Conservation (phyloP, 2,113 vertebrate genomes). For the Archocentrus centrarchus region DNA sequence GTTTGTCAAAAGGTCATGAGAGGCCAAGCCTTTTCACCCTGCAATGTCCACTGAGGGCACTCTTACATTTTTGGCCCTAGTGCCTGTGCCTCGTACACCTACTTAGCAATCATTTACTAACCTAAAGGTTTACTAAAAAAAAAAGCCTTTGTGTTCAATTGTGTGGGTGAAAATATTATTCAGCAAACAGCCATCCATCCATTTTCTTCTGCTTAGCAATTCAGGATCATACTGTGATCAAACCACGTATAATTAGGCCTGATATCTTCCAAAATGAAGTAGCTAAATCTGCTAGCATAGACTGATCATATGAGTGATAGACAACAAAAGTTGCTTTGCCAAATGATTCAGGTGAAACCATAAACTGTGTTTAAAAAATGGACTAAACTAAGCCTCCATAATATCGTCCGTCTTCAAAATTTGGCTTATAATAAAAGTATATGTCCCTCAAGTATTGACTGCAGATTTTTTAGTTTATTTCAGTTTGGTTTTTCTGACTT, state of each 20-base stretch:
- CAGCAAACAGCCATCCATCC: not conserved
- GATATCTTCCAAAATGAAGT: no score
- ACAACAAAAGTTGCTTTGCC: not conserved
- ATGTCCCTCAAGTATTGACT: not conserved
- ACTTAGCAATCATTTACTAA: no score
- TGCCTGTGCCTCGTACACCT: no score
- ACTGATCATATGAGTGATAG: not conserved
- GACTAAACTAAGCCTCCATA: no score
- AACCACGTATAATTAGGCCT: no score
- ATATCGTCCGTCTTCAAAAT: not conserved
- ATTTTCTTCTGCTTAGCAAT: no score
- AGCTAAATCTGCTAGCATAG: not conserved
- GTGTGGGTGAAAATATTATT: not conserved
- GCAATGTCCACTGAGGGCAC: not conserved
- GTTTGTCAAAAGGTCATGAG: not conserved
- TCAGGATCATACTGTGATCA: no score
- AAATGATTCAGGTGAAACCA: not conserved
- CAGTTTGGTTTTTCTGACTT: no score
- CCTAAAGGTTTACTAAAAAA: no score
- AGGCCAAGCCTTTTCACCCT: not conserved
- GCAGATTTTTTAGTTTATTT: not conserved
- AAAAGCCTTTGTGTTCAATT: not conserved
- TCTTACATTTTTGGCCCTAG: no score
- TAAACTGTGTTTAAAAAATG: not conserved
- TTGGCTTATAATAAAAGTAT: rapidly evolving